Conservation (phyloP, 2,113 vertebrate species). For the Salvelinus fontinalis region DNA sequence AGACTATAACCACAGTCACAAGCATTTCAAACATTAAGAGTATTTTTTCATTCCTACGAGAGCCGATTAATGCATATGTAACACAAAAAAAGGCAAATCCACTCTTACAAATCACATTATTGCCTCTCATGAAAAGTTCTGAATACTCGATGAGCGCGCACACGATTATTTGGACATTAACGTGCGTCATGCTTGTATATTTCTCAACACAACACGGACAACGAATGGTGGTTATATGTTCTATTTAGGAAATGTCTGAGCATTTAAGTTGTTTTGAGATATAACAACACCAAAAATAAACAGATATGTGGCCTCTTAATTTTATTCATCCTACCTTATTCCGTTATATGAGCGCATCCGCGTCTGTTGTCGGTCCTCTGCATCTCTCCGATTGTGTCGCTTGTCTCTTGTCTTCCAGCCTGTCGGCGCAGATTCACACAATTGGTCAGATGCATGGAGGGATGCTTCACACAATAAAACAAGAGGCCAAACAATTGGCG, state of each 20-base stretch:
- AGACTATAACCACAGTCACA: neutral
- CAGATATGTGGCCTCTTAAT: neutral
- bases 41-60: too few species aligned
- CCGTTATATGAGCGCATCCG: slow-evolving; percentile 57
- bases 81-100: neutral
- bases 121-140: slow-evolving; percentile 40
- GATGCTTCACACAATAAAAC: slow-evolving; percentile 52
- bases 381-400: slow-evolving; percentile 66
- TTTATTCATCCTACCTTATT: slow-evolving; percentile 27
- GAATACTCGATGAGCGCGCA: slow-evolving; percentile 28
- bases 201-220: slow-evolving; percentile 17
- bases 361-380: slow-evolving; percentile 58
- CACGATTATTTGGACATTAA: slow-evolving; percentile 18
- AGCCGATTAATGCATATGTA: neutral
- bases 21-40: slow-evolving; percentile 4
- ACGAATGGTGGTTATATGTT: slow-evolving; percentile 1
- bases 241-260: neutral
- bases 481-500: slow-evolving; percentile 41
- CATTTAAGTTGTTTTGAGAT: neutral
- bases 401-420: slow-evolving; percentile 40
- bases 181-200: slow-evolving; percentile 31
- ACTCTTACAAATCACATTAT: neutral
- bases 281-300: slow-evolving; percentile 31
- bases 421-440: slow-evolving; percentile 61
- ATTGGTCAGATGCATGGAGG: slow-evolving; percentile 57